Percentiles rank a stretch among this genome's conserved stretches.
These are phyloP conservation scores for Anhinga rufa DNA, from an alignment of 2,113 vertebrate species.

Conservation along the genomic window DNA sequence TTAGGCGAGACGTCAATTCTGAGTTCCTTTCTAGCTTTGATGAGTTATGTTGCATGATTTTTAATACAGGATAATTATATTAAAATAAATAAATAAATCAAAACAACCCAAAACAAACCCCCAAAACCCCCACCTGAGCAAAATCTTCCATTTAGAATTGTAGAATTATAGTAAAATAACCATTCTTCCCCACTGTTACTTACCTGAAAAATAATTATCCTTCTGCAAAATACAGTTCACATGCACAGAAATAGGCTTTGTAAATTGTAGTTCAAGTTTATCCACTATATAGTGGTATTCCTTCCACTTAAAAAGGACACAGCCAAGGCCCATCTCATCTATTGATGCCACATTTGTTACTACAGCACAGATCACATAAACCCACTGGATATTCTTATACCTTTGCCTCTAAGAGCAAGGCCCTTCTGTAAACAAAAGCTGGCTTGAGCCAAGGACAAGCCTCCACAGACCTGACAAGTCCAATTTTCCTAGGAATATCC, in stretches of 20 bases:
- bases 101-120: neutral
- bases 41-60: neutral
- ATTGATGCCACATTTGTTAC: neutral
- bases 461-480: neutral
- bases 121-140: fast-evolving
- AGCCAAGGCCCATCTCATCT: neutral
- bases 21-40: neutral
- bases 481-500: neutral
- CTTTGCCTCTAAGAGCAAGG: neutral
- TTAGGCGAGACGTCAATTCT: neutral
- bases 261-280: neutral
- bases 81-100: neutral
- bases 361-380: neutral
- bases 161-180: neutral
- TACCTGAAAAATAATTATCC: neutral
- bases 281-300: neutral
- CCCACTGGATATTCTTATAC: too few relatives aligned
- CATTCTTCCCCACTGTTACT: neutral
- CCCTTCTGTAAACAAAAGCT: neutral
- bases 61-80: neutral
- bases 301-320: neutral
- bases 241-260: neutral
- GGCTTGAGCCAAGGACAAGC: neutral
- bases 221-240: neutral
- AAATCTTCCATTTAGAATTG: neutral